phyloP scores from a whole-genome alignment of 2,888 invertebrate species.

The Meganola albula region DNA sequence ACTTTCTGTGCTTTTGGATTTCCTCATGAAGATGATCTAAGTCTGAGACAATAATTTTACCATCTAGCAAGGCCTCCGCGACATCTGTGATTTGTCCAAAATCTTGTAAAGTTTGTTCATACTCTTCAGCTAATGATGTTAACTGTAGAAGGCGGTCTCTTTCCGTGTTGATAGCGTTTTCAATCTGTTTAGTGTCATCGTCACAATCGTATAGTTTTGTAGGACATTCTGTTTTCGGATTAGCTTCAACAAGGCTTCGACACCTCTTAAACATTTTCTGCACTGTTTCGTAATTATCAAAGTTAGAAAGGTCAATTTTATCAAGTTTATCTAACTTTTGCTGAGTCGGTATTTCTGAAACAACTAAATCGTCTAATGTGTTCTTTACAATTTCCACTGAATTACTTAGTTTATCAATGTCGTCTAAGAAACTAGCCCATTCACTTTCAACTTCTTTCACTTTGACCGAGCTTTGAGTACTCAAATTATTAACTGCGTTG shows the following conservation, averaged over 20 bases:
- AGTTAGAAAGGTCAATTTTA: slow-evolving; percentile 81
- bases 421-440: slow-evolving; percentile 84
- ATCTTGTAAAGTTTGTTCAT: slow-evolving; percentile 91
- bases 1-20: slow-evolving; percentile 92
- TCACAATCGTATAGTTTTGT: slow-evolving; percentile 80
- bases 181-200: slow-evolving; percentile 83
- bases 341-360: slow-evolving; percentile 81
- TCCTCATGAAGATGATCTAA: slow-evolving; percentile 91
- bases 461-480: slow-evolving; percentile 54
- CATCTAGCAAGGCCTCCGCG: slow-evolving; percentile 88
- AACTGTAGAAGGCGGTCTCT: slow-evolving; percentile 86
- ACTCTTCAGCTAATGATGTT: slow-evolving; percentile 88
- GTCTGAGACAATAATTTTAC: slow-evolving; percentile 84
- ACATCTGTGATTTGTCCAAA: slow-evolving; percentile 91
- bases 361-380: slow-evolving; percentile 74
- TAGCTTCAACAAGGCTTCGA: slow-evolving; percentile 80
- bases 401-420: slow-evolving; percentile 77
- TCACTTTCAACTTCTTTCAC: slow-evolving; percentile 79
- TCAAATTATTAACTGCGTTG: slow-evolving; percentile 82
- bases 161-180: slow-evolving; percentile 83
- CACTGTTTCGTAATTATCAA: slow-evolving; percentile 78
- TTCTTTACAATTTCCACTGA: slow-evolving; percentile 69
- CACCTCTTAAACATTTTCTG: slow-evolving; percentile 80
- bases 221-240: slow-evolving; percentile 84
- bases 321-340: slow-evolving; percentile 84